A percentile compares a stretch with the other conserved stretches of the same genome.
Evolutionary conservation across 2,797 vertebrate genomes (phyloP).

Genomic region (Rhodeus uyekii): DNA sequence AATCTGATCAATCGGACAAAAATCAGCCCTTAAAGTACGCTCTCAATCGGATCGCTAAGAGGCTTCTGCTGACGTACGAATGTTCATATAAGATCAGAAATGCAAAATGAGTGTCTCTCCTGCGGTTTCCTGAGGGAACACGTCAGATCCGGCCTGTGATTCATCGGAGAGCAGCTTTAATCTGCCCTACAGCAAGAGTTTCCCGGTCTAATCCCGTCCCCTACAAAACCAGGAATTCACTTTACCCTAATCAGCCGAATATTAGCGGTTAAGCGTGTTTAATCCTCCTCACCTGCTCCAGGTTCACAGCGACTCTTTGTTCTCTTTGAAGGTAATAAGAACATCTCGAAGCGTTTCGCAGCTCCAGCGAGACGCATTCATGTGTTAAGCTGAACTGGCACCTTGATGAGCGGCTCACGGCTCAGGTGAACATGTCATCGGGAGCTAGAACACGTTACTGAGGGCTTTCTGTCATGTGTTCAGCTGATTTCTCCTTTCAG

Average conservation of each 20-base stretch:
- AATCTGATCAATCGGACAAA: too few species aligned
- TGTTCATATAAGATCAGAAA: not conserved
- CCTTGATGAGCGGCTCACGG: not conserved
- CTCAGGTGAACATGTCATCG: not conserved
- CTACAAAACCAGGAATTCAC: constrained; percentile 47
- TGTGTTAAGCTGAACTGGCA: constrained; percentile 41
- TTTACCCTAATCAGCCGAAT: constrained; percentile 56
- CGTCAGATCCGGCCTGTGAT: not conserved
- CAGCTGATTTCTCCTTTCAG: not conserved
- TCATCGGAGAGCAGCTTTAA: constrained; percentile 52
- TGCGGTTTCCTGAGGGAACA: not conserved
- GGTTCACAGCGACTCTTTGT: constrained; percentile 29
- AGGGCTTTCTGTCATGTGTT: not conserved
- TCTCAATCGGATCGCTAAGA: not conserved
- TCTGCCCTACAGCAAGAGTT: constrained; percentile 53
- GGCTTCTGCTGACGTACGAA: too few species aligned
- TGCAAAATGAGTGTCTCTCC: too few species aligned
- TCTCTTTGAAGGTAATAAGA: constrained; percentile 16
- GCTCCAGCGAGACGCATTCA: too few species aligned
- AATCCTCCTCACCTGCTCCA: constrained; percentile 40
- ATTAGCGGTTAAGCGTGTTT: constrained; percentile 44
- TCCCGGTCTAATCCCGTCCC: constrained; percentile 56
- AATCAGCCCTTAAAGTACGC: too few species aligned
- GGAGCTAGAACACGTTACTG: not conserved
- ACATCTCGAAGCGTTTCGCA: too few species aligned